A percentile compares a stretch with the other conserved stretches of the same genome.
Evolutionary conservation across 1,140 invertebrate genomes (phyloP).

Genomic region (Coptotermes formosanus): DNA sequence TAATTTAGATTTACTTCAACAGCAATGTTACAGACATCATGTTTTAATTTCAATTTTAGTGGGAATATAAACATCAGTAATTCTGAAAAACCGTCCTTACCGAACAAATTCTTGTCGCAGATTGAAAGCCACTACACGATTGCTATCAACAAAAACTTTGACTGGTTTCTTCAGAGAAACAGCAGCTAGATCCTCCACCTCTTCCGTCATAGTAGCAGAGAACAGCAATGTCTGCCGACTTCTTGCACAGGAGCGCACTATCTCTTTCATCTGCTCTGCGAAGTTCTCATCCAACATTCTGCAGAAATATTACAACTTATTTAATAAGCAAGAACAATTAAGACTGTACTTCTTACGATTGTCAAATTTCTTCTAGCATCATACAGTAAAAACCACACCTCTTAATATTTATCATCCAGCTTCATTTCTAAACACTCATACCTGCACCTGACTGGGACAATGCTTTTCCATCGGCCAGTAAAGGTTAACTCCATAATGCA

Average conservation of each 20-base stretch:
- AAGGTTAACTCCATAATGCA: too few species aligned
- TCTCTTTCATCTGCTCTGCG: slow-evolving; percentile 97
- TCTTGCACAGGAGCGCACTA: slow-evolving; percentile 83
- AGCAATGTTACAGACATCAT: background rate
- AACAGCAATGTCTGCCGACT: slow-evolving; percentile 98
- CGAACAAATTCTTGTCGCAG: slow-evolving; percentile 95
- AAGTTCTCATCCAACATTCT: slow-evolving; percentile 98
- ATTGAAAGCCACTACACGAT: slow-evolving; percentile 93
- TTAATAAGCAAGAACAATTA: too few species aligned
- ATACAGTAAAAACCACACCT: too few species aligned
- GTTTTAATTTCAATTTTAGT: background rate
- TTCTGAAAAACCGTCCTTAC: slow-evolving; percentile 42
- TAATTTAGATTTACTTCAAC: background rate
- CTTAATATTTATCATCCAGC: too few species aligned
- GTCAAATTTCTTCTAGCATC: too few species aligned
- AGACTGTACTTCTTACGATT: too few species aligned
- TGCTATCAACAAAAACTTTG: slow-evolving; percentile 92
- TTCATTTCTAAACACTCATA: too few species aligned
- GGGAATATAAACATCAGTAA: background rate
- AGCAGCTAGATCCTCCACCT: slow-evolving; percentile 89
- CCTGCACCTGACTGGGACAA: too few species aligned
- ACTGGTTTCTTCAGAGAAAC: slow-evolving; percentile 90
- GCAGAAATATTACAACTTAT: background rate
- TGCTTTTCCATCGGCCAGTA: too few species aligned
- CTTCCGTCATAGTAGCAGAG: slow-evolving; percentile 98